Conservation (phyloP, 37 sponge, comb jelly and placozoan species). For the Agelas oroides region DNA sequence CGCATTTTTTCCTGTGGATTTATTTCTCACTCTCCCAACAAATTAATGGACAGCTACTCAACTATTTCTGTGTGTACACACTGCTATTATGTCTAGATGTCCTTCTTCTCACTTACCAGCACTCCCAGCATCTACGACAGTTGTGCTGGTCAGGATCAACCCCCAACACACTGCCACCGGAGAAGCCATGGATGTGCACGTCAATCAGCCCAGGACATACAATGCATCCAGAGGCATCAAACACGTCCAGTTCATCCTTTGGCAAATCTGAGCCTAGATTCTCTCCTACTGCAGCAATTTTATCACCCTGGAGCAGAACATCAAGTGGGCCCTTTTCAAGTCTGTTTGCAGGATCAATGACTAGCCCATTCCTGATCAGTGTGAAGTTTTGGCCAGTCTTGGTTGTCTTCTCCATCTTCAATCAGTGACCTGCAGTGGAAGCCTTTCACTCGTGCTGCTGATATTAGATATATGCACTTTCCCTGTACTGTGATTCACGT, state of each 20-base stretch:
- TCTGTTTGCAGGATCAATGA: slow-evolving; percentile 50
- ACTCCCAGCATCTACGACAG: slow-evolving; percentile 69
- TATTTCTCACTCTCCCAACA: too few species aligned
- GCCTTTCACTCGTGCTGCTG: too few species aligned
- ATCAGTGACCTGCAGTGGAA: too few species aligned
- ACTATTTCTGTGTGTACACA: too few species aligned
- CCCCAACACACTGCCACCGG: slow-evolving; percentile 39
- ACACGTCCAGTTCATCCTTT: neutral
- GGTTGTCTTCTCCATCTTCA: too few species aligned
- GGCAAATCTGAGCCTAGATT: neutral
- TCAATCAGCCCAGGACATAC: slow-evolving; percentile 63
- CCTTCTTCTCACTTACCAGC: slow-evolving; percentile 8
- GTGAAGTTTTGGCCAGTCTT: too few species aligned
- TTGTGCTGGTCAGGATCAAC: slow-evolving; percentile 54
- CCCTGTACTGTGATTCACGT: too few species aligned
- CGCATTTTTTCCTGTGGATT: too few species aligned
- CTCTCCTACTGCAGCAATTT: slow-evolving; percentile 6
- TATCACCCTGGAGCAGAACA: slow-evolving; percentile 39
- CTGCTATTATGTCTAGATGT: too few species aligned
- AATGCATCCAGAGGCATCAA: slow-evolving; percentile 41
- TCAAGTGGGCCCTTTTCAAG: slow-evolving; percentile 27
- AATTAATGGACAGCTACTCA: too few species aligned
- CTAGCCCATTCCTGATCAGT: slow-evolving; percentile 7
- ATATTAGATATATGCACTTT: too few species aligned
- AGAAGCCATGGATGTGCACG: slow-evolving; percentile 53